A percentile compares a stretch with the other conserved stretches of the same genome.
phyloP scores from a whole-genome alignment of 2,797 vertebrate species.

The Martes flavigula region DNA sequence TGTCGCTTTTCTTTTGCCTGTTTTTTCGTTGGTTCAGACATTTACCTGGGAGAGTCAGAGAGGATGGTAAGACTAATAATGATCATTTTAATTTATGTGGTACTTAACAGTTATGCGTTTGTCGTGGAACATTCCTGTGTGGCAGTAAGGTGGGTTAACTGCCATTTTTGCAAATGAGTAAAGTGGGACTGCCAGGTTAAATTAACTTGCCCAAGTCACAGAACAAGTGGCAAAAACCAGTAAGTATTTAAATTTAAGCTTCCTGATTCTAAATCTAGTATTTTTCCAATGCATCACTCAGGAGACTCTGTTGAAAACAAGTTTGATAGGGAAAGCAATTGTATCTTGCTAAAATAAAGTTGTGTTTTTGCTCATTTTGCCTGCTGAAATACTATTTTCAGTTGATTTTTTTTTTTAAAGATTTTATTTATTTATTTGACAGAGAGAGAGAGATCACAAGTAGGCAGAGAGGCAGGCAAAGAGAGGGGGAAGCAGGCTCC shows the following conservation, averaged over 20 bases:
- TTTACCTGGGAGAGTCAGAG: not conserved
- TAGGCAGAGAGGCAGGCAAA: no score
- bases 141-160: not conserved
- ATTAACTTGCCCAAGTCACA: not conserved
- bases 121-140: not conserved
- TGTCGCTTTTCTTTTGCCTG: not conserved
- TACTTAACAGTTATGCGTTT: not conserved
- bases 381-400: slow-evolving; percentile 53
- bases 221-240: slow-evolving; percentile 41
- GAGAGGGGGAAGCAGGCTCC: no score
- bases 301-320: slow-evolving; percentile 55
- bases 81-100: not conserved
- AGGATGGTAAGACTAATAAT: not conserved
- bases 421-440: no score
- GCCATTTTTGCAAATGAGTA: not conserved
- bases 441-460: no score
- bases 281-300: slow-evolving; percentile 11
- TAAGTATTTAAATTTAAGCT: slow-evolving; percentile 52
- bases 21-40: not conserved
- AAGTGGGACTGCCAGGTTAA: not conserved
- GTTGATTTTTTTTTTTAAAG: not conserved
- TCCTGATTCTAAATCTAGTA: slow-evolving; percentile 43
- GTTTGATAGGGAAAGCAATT: slow-evolving; percentile 45
- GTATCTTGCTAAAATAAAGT: slow-evolving; percentile 53
- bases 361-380: slow-evolving; percentile 32